Evolutionary conservation across 2,797 vertebrate genomes (phyloP).

Genomic region (Buphagus erythrorhynchus): DNA sequence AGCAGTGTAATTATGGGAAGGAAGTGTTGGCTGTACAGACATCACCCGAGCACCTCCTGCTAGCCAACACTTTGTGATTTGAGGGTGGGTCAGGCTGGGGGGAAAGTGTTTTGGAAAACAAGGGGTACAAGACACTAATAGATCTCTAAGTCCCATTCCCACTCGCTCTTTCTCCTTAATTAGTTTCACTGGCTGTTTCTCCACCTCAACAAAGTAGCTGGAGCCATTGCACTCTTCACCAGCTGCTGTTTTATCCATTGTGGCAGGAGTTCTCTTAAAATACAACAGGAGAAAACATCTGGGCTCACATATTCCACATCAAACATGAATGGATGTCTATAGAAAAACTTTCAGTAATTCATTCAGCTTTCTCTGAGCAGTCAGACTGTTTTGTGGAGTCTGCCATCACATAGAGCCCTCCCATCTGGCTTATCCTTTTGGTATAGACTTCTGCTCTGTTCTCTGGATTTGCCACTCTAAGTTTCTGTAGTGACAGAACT

Average conservation of each 20-base stretch:
- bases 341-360: not conserved
- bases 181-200: not conserved
- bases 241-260: not conserved
- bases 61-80: not conserved
- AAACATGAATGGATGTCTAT: not conserved
- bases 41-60: not conserved
- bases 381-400: not conserved
- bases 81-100: rapidly evolving
- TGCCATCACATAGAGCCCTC: constrained; percentile 1
- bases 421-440: constrained; percentile 49
- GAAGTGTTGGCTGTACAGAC: not conserved
- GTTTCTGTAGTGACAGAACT: constrained; percentile 40
- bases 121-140: not conserved
- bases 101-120: not conserved
- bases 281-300: not conserved
- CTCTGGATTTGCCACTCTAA: not conserved
- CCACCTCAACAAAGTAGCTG: not conserved
- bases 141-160: not conserved
- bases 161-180: not conserved
- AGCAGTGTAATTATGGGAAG: rapidly evolving
- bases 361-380: constrained; percentile 6
- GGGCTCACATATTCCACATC: not conserved
- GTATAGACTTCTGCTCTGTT: constrained; percentile 32
- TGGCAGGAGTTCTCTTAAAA: not conserved
- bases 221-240: not conserved